Evolutionary conservation across 2,113 vertebrate species (phyloP), one percentile per base, ranked within the genome.

Genomic region (Grallaria varia): DNA sequence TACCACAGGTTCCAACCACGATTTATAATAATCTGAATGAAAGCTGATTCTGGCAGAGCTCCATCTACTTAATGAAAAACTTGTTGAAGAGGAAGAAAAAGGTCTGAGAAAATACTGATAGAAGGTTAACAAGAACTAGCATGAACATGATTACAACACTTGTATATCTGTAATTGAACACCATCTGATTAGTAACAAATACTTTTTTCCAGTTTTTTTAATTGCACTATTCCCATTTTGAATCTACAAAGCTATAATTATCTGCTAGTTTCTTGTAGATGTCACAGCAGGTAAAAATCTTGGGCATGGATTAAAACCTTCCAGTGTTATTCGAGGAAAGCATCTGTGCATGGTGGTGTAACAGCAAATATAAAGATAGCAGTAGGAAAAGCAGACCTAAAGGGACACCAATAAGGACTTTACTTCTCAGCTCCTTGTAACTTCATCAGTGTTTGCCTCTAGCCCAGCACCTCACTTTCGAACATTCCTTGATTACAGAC

Each of bases 61-160:
- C 94, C 89, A 91, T 80, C 39, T 83, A 35, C 42, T 96, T 96
- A 96, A 96, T 96, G 89, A 93, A 96, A 93, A 88, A 66, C 50
- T 93, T 82, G 67, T 33, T 87, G 59, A 95, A 86, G 76, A 92
- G 39, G 16, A 14, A 62, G 59, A 92, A 68, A 49, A 42, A 50
- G 14, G 42, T 18, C 23, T 84, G 33, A 71, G 92, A 78, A 88
- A 52, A 73, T 44, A 22, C 50, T 67, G 74, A 71, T 55, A 90
- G 71, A 87, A 85, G 82, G 77, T 96, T 95, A 94, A 42, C 66
- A 93, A 88, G 87, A 87, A 47, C 91, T 80, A 87, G 84, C 53
- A 94, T 4, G 71, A 94, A 89, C 79, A 60, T 53, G 71, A 89
- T 84, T 85, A 39, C 52, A 89, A n/a, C 28, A 42, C 69, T 82